Evolutionary conservation across 2,888 invertebrate species (phyloP).

Genomic region (Lasioglossum vierecki): DNA sequence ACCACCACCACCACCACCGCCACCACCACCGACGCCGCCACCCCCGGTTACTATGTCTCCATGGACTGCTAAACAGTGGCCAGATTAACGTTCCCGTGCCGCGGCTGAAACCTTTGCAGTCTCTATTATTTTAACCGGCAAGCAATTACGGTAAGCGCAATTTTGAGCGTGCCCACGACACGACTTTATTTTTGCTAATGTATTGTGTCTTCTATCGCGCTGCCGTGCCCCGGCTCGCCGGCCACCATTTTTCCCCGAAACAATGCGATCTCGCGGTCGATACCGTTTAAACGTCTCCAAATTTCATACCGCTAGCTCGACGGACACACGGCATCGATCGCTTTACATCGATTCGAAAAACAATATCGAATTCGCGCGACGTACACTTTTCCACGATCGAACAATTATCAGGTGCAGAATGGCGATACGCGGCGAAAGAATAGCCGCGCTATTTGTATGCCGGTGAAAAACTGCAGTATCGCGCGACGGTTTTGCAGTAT

Average conservation of each 20-base stretch:
- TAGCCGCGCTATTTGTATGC: background rate
- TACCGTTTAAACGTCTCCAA: background rate
- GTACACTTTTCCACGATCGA: background rate
- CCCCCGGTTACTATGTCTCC: conserved; percentile 18
- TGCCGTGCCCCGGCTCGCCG: background rate
- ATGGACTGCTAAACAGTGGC: conserved; percentile 53
- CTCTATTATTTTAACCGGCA: conserved; percentile 49
- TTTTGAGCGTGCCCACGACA: conserved; percentile 28
- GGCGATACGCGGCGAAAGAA: background rate
- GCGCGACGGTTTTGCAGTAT: background rate
- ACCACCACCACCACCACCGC: background rate
- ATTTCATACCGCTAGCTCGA: background rate
- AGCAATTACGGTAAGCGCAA: conserved; percentile 37
- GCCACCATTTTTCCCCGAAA: background rate
- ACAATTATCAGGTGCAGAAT: background rate
- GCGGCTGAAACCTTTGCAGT: conserved; percentile 8
- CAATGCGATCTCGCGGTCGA: background rate
- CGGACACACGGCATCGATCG: background rate
- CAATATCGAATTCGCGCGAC: background rate
- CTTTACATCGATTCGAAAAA: background rate
- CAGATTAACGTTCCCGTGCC: conserved; percentile 49
- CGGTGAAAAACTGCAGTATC: background rate
- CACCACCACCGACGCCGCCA: background rate
- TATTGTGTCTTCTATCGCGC: conserved; percentile 9
- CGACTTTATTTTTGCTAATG: background rate